Percentiles rank a stretch among this genome's conserved stretches.
Conservation (phyloP, 2,888 invertebrate genomes). For the Chrysolina oricalcia region DNA sequence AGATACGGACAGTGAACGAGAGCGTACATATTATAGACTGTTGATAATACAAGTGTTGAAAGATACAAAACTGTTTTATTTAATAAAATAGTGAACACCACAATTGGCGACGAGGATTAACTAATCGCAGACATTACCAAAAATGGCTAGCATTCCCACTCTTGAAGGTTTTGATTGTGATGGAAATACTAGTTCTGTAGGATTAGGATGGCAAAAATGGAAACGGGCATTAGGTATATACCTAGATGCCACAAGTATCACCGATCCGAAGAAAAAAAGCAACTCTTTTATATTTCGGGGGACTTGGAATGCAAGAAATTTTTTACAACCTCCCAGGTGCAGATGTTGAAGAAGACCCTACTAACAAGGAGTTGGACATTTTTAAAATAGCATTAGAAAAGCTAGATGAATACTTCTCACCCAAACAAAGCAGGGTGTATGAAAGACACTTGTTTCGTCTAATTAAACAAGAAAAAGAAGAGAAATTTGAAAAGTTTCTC, state of each 20-base stretch:
- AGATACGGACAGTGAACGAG: too few relatives aligned
- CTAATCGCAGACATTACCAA: too few relatives aligned
- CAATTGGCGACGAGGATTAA: too few relatives aligned
- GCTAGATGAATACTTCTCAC: constrained; percentile 56
- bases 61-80: too few relatives aligned
- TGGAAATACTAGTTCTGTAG: too few relatives aligned
- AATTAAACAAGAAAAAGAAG: constrained; percentile 39
- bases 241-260: constrained; percentile 47
- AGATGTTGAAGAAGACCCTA: constrained; percentile 34
- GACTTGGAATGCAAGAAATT: constrained; percentile 57
- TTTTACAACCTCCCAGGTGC: constrained; percentile 57
- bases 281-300: constrained; percentile 56
- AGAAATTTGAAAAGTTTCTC: constrained; percentile 63
- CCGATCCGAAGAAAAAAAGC: constrained; percentile 39
- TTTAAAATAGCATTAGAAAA: constrained; percentile 46
- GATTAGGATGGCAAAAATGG: neutral
- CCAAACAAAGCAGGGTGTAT: constrained; percentile 55
- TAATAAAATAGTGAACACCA: too few relatives aligned
- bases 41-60: too few relatives aligned
- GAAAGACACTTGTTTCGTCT: constrained; percentile 60
- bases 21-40: too few relatives aligned
- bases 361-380: constrained; percentile 29
- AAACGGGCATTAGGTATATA: constrained; percentile 40
- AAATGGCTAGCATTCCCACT: too few relatives aligned
- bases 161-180: too few relatives aligned